A percentile compares a stretch with the other conserved stretches of the same genome.
These are phyloP conservation scores for Dromius quadrimaculatus DNA, from an alignment of 2,888 invertebrate genomes.

Conservation along the genomic window DNA sequence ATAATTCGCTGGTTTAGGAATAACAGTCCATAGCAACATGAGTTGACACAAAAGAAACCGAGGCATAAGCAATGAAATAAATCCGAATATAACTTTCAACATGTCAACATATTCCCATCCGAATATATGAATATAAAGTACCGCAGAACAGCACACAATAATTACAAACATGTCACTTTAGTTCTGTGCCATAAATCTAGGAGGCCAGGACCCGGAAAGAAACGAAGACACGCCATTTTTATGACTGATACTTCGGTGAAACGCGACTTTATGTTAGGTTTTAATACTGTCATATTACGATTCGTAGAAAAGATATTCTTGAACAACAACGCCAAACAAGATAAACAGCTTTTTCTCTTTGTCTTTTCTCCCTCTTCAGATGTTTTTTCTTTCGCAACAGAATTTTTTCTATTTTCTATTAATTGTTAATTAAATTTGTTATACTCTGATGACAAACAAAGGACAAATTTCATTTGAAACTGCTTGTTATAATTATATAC, in stretches of 20 bases:
- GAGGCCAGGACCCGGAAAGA: constrained; percentile 33
- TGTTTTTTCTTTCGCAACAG: neutral
- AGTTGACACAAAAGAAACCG: neutral
- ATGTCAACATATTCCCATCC: constrained; percentile 34
- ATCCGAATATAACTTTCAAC: constrained; percentile 16
- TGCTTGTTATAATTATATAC: too few relatives aligned
- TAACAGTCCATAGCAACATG: neutral
- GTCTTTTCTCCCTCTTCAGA: constrained; percentile 6
- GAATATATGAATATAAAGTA: constrained; percentile 38
- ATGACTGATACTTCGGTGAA: constrained; percentile 42
- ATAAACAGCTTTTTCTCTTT: constrained; percentile 25
- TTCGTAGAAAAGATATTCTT: constrained; percentile 37
- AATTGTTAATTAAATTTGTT: constrained; percentile 6
- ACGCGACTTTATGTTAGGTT: constrained; percentile 36
- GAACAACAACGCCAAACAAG: constrained; percentile 14
- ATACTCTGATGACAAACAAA: neutral
- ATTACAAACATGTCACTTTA: constrained; percentile 45
- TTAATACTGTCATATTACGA: constrained; percentile 39
- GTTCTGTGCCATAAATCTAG: constrained; percentile 46
- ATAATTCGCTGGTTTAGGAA: constrained; percentile 13
- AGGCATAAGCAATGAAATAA: constrained; percentile 2
- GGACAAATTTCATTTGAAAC: too few relatives aligned
- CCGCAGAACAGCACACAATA: constrained; percentile 27
- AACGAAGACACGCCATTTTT: constrained; percentile 35
- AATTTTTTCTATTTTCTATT: constrained; percentile 23